Conservation (phyloP, 2,797 vertebrate genomes). For the Sebastes steindachneri region DNA sequence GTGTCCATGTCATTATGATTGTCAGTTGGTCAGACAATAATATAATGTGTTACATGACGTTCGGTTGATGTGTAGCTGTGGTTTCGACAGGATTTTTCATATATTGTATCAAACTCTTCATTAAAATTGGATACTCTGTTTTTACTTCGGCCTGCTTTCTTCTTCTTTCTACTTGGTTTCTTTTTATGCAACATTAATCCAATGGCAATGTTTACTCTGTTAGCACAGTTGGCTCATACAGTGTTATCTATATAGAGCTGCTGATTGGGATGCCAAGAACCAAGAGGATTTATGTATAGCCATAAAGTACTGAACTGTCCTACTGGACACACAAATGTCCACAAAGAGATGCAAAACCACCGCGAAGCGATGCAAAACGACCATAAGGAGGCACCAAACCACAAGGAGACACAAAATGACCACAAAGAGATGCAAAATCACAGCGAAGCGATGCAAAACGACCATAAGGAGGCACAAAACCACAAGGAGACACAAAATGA, state of each 20-base stretch:
- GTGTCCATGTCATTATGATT: constrained; percentile 3
- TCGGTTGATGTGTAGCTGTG: constrained; percentile 25
- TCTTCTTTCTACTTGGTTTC: background rate
- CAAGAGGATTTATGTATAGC: background rate
- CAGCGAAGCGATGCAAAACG: no score
- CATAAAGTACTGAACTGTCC: background rate
- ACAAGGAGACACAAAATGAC: no score
- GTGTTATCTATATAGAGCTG: background rate
- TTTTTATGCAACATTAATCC: background rate
- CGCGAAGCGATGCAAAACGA: background rate
- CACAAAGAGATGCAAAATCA: no score
- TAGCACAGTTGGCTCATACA: background rate
- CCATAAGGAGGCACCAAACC: no score
- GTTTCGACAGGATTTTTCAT: constrained; percentile 34
- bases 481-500: no score
- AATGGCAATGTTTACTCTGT: background rate
- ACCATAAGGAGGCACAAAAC: no score
- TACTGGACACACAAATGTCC: background rate
- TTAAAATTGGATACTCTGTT: constrained; percentile 65
- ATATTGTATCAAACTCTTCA: constrained; percentile 44
- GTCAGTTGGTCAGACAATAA: background rate
- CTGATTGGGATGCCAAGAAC: background rate
- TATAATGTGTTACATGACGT: background rate
- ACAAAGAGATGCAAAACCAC: no score
- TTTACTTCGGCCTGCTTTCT: constrained; percentile 19